Evolutionary conservation across 2,888 invertebrate genomes (phyloP), one percentile per base, ranked within the genome.

Genomic region (Gastrophysa polygoni): DNA sequence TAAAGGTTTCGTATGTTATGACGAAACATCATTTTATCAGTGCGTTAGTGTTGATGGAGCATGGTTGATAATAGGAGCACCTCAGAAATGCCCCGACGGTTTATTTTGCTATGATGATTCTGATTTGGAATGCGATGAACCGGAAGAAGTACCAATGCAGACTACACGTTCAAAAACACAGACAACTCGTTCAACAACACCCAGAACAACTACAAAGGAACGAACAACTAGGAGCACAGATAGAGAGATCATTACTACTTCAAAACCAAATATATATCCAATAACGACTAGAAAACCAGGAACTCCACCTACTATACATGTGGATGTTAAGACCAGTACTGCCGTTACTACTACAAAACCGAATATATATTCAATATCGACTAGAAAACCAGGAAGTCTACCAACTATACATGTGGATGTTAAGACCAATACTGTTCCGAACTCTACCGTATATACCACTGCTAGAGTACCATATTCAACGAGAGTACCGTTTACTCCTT

Each of bases 51-150:
- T 34, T 14, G 28, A 24, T 4, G 20, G 20, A 1, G 10, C 8
- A 17, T 34, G 24, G 29, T 43, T 57, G 11, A 57, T 63, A 28
- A 63, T 57, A 17, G 68, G 68, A 32, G 17, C 17, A 17, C 63
- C 64, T 10, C 68, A 66, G 49, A 20, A 57, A 29, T 68, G 68
- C 55, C 68, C 68, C 20, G 21, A 44, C 10, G 68, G 63, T 29
- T 50, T 68, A n/a, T 51, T 47, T 21, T 68, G 68, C 18, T 57
- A 59, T 34, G 56, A 66, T 54, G 59, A 61, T 8, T 54, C 57
- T 6, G 65, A 68, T 0, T 58, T 63, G n/a, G 65, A 68, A 32
- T 68, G 68, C 34, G 57, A 63, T 8, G 60, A 61, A 48, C 61
- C 29, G 29, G 21, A 20, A 20, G 44, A 52, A n/a, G 61, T 59